These are phyloP conservation scores for Silvanus unidentatus DNA, from an alignment of 2,888 invertebrate species.

Conservation along the genomic window DNA sequence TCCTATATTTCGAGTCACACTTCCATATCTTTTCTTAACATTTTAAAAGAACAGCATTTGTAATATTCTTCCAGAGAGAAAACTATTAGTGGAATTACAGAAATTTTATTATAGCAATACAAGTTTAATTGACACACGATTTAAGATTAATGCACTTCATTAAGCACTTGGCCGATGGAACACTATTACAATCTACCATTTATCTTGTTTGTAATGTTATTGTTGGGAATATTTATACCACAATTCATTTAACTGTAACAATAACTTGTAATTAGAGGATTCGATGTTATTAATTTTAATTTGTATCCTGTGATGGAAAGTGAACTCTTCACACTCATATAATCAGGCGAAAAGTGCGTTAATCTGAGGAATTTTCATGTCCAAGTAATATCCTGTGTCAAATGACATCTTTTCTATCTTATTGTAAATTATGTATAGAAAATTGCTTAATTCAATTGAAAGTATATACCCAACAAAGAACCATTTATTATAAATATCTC, in stretches of 20 bases:
- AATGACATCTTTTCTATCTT: too few relatives aligned
- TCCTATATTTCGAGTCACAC: too few relatives aligned
- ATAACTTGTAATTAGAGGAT: neutral
- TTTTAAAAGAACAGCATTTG: neutral
- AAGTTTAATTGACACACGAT: conserved; percentile 6
- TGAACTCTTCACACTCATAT: too few relatives aligned
- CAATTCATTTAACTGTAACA: conserved; percentile 1
- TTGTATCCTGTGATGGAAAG: too few relatives aligned
- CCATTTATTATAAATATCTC: neutral
- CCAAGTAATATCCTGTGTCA: too few relatives aligned
- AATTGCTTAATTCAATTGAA: too few relatives aligned
- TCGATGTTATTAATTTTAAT: neutral
- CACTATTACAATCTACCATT: neutral
- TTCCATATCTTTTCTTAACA: neutral
- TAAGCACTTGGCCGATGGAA: neutral
- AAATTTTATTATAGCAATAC: conserved; percentile 3
- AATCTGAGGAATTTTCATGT: too few relatives aligned
- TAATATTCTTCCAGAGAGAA: neutral
- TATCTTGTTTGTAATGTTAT: neutral
- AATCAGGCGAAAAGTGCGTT: too few relatives aligned
- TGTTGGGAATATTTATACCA: too few relatives aligned
- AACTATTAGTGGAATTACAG: conserved; percentile 1
- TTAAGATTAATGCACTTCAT: conserved; percentile 3
- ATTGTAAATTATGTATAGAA: too few relatives aligned
- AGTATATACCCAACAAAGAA: neutral